phyloP scores from a whole-genome alignment of 2,797 vertebrate genomes.

The Enteromius paludinosus region DNA sequence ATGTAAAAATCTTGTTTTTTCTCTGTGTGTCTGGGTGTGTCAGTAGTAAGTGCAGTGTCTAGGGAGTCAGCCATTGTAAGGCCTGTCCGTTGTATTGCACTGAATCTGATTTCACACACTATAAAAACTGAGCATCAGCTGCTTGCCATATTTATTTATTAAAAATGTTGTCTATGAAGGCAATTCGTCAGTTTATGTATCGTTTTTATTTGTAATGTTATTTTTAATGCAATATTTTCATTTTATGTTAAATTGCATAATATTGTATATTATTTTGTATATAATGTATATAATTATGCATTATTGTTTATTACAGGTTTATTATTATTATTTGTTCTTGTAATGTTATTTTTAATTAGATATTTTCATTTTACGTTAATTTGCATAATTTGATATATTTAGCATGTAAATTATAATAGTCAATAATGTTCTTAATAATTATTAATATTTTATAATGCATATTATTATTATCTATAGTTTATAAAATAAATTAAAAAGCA shows the following conservation, averaged over 20 bases:
- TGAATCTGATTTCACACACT: background rate
- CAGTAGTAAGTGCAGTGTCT: background rate
- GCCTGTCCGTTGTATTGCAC: background rate
- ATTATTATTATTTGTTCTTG: no score
- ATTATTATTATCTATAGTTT: background rate
- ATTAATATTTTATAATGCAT: no score
- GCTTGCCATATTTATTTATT: background rate
- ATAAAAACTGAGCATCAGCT: background rate
- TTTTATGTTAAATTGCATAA: no score
- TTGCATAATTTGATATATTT: background rate
- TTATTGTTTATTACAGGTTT: no score
- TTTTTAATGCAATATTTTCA: no score
- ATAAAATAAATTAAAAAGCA: no score
- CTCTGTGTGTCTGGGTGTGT: background rate
- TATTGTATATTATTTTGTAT: no score
- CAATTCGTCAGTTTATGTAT: background rate
- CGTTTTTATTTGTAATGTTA: no score
- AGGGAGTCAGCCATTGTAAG: background rate
- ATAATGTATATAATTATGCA: no score
- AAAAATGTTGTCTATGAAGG: background rate
- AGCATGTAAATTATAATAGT: no score
- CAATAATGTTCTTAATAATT: no score
- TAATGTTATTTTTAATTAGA: no score
- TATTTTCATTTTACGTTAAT: background rate
- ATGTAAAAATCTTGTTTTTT: constrained; percentile 1